A percentile compares a stretch with the other conserved stretches of the same genome.
Conservation (phyloP, 2,797 vertebrate species). For the Calcarius lapponicus region DNA sequence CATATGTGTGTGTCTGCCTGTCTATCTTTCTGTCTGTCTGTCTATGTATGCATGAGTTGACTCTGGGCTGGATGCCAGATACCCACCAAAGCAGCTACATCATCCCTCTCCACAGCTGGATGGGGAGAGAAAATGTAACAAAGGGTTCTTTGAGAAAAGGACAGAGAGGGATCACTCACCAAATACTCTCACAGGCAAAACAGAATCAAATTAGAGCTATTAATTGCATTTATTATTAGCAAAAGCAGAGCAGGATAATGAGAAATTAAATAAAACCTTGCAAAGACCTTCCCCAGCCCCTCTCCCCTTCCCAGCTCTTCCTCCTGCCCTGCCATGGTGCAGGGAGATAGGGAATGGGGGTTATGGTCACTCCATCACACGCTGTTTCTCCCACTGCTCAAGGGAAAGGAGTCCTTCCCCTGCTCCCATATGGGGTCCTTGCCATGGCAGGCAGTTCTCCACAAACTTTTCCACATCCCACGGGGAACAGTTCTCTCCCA, state of each 20-base stretch:
- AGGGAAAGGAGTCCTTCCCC: not conserved
- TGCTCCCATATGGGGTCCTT: not conserved
- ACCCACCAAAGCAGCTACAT: not conserved
- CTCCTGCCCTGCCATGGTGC: not conserved
- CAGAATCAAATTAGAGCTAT: no score
- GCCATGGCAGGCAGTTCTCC: not conserved
- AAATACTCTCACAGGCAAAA: not conserved
- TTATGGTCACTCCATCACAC: not conserved
- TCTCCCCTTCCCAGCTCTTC: not conserved
- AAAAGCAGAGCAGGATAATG: not conserved
- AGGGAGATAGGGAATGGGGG: no score
- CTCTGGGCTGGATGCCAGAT: no score
- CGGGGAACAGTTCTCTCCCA: not conserved
- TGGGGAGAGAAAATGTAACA: not conserved
- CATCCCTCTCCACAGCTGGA: not conserved
- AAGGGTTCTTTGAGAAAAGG: not conserved
- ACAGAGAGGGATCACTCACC: not conserved
- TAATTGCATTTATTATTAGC: not conserved
- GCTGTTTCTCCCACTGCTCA: not conserved
- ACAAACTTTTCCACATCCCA: no score
- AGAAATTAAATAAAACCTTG: not conserved
- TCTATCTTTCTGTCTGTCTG: not conserved
- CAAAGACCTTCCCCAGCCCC: not conserved
- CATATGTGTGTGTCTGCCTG: fast-evolving
- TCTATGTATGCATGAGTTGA: not conserved